Evolutionary conservation across 2,797 vertebrate genomes (phyloP), one percentile per base, ranked within the genome.

Genomic region (Holocentrus rufus): DNA sequence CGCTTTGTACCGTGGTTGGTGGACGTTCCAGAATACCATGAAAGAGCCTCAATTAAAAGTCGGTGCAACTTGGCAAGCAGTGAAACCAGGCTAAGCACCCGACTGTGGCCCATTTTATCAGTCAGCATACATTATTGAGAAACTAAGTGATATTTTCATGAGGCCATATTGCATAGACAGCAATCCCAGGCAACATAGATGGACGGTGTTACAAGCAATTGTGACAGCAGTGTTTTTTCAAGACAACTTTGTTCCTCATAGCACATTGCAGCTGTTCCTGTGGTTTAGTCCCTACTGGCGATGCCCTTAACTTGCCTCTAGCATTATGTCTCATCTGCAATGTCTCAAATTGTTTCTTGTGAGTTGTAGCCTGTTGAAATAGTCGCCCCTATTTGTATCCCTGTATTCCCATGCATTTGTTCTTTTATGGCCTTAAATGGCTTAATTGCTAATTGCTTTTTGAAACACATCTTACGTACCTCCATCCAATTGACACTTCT

Each of bases 41-140:
- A 34, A 27, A 31, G 10, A 7, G 57, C 42, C 46, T 20, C 50
- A 56, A 8, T 76, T n/a, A 15, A 68, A 72, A 60, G 65, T 25
- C 7, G 22, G 36, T 1, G 1, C 7, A 30, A 3, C 31, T 54
- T 59, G 57, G 57, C 23, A 30, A 36, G 44, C 34, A 34, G 27
- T 8, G 58, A 71, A 60, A 57, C 25, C 18, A 76, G 62, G 64
- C 58, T 54, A 18, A 22, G 50, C 61, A 4, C 34, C 65, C 68
- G 22, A 56, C 81, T 55, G 68, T 44, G 5, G 25, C 53, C 22
- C 36, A 9, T 77, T 75, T 81, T 22, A 65, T 65, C 69, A 60
- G n/a, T 1, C 53, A 20, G 61, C 36, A 59, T 68, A 20, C 58
- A 56, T 31, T 66, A 72, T 57, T 49, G 42, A 73, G 34, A 52